Evolutionary conservation across 2,113 vertebrate species (phyloP).

Genomic region (Sialia sialis): DNA sequence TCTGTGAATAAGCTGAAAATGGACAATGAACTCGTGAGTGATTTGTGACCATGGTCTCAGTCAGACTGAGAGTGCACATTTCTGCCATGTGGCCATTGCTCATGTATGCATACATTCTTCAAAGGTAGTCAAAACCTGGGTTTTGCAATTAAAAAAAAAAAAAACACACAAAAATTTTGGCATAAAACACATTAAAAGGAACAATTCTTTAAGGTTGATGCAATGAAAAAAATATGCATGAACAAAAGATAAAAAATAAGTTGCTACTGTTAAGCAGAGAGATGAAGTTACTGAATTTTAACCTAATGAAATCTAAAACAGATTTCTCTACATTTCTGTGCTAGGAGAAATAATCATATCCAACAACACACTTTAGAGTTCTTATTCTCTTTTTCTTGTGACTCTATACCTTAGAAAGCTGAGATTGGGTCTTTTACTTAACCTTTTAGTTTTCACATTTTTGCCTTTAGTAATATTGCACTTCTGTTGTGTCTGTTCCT

Average conservation of each 20-base stretch:
- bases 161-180: fast-evolving
- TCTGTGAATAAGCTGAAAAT: neutral
- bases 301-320: neutral
- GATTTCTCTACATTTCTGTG: neutral
- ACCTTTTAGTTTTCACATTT: neutral
- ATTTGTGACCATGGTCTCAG: neutral
- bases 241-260: neutral
- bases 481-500: neutral
- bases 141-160: neutral
- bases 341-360: neutral
- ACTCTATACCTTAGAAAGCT: neutral
- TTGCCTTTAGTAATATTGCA: neutral
- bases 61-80: neutral
- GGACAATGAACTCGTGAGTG: neutral
- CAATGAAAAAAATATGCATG: neutral
- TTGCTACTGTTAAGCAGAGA: neutral
- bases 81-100: neutral
- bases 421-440: neutral
- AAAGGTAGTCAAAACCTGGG: neutral
- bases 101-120: neutral
- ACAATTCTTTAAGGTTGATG: neutral
- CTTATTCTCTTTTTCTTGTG: neutral
- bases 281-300: neutral
- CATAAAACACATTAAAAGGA: neutral
- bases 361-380: neutral